Base-by-base conservation (phyloP, 2,888 invertebrate species). In the Plusia festucae region DNA sequence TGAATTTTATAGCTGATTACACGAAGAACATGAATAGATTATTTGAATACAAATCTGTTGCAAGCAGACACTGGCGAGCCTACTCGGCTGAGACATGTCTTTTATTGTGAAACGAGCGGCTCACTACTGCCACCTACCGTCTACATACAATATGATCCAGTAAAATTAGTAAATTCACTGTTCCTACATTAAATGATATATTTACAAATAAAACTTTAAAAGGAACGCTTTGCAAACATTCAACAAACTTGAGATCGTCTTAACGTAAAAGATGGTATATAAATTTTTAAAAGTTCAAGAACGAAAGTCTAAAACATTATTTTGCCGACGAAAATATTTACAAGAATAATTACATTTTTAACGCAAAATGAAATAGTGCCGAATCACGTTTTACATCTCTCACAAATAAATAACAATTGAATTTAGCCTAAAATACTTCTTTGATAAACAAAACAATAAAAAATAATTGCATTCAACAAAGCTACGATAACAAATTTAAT, bases 141-240 rank as follows among this genome's bases (percentile, higher is more conserved):
- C 88, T 89, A 87, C 88, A 76, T 87, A 90, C 88, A 85, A 87
- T 89, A 90, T 79, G 84, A 86, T 88, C 86, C 87, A 91, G 91
- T 91, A 91, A 86, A 90, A 92, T 92, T 91, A 93, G 91, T 93
- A 91, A 93, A 92, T 93, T 93, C 93, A 94, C 88, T 90, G 93
- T 92, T 87, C 93, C 91, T 94, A 94, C 88, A 86, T 89, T 92
- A 91, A 87, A 85, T 84, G 85, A 91, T 90, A 93, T 94, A 95
- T 94, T 93, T 95, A 95, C 94, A 95, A 93, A 94, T 94, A 94
- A 95, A 95, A 93, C 94, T 94, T 94, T 94, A 92, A 93, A 93
- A 94, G 94, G 94, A 95, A 94, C 94, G 94, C 94, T 94, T 94
- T 93, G 93, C 93, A 94, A 94, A 94, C 93, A 94, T 94, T 93